These are phyloP conservation scores for Pomacea maculata DNA, from an alignment of 1,140 invertebrate genomes.

Conservation along the genomic window DNA sequence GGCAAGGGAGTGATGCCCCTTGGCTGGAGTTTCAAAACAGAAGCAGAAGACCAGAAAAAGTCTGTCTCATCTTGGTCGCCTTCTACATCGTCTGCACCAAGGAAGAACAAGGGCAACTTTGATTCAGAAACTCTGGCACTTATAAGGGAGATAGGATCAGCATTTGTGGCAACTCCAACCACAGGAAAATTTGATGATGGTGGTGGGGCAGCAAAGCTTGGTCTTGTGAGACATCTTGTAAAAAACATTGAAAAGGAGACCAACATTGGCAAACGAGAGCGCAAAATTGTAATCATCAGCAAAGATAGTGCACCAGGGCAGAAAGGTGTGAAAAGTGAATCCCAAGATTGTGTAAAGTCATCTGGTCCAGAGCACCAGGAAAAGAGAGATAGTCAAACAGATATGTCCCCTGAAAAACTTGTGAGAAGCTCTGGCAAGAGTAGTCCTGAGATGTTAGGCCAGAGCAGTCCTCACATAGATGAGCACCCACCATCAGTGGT, in stretches of 20 bases:
- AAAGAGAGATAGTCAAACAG: not conserved
- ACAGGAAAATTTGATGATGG: conserved; percentile 29
- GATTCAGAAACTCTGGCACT: conserved; percentile 47
- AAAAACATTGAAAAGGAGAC: conserved; percentile 48
- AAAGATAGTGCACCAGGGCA: conserved; percentile 27
- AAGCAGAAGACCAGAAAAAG: not conserved
- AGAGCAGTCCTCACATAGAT: not conserved
- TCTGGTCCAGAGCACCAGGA: not conserved
- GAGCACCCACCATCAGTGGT: conserved; percentile 34
- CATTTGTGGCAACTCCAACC: conserved; percentile 47
- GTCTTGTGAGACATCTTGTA: conserved; percentile 48
- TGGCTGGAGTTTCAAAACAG: not conserved
- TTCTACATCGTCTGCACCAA: not conserved
- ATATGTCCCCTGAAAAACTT: not conserved
- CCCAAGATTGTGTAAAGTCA: conserved; percentile 2
- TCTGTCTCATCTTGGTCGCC: not conserved
- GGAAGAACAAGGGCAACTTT: conserved; percentile 27
- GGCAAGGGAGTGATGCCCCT: not conserved
- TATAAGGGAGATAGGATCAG: conserved; percentile 54
- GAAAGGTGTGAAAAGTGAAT: conserved; percentile 15
- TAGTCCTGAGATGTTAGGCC: not conserved
- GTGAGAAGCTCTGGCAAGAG: not conserved
- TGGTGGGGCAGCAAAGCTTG: conserved; percentile 27
- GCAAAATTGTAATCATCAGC: conserved; percentile 49
- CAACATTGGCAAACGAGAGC: conserved; percentile 19